These are phyloP conservation scores for Podilymbus podiceps DNA, from an alignment of 2,113 vertebrate genomes.

Conservation along the genomic window DNA sequence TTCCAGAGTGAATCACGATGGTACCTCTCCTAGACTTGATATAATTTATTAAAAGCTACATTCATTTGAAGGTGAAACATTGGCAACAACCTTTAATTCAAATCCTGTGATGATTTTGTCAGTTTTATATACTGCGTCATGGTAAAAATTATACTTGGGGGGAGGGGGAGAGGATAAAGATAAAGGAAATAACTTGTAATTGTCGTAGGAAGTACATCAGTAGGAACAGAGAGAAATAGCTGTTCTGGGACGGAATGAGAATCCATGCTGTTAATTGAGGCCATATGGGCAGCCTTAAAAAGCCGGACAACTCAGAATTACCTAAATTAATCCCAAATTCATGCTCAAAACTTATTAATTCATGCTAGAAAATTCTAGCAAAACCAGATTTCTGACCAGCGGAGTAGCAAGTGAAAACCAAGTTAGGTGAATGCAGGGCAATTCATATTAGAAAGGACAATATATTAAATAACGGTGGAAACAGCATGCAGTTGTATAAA, in stretches of 20 bases:
- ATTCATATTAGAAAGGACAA: neutral
- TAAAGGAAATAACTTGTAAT: neutral
- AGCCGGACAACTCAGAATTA: neutral
- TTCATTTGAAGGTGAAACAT: conserved; percentile 16
- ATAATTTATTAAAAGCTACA: conserved; percentile 22
- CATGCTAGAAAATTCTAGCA: neutral
- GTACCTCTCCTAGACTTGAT: neutral
- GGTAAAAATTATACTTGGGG: neutral
- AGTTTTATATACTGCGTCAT: neutral
- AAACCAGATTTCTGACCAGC: neutral
- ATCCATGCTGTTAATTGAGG: neutral
- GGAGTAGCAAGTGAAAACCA: neutral
- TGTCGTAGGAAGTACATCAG: neutral
- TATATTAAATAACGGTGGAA: neutral
- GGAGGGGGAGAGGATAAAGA: neutral
- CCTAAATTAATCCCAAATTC: neutral
- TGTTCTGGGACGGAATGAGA: neutral
- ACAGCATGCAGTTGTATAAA: neutral
- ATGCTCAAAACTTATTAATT: neutral
- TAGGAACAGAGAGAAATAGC: neutral
- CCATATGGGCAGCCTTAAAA: neutral
- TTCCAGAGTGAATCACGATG: conserved; percentile 34
- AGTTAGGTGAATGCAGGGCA: neutral
- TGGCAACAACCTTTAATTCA: conserved; percentile 14
- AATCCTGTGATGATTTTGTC: neutral